A percentile compares a stretch with the other conserved stretches of the same genome.
Evolutionary conservation across 1,140 invertebrate genomes (phyloP).

Genomic region (Leptestheria dahalacensis): DNA sequence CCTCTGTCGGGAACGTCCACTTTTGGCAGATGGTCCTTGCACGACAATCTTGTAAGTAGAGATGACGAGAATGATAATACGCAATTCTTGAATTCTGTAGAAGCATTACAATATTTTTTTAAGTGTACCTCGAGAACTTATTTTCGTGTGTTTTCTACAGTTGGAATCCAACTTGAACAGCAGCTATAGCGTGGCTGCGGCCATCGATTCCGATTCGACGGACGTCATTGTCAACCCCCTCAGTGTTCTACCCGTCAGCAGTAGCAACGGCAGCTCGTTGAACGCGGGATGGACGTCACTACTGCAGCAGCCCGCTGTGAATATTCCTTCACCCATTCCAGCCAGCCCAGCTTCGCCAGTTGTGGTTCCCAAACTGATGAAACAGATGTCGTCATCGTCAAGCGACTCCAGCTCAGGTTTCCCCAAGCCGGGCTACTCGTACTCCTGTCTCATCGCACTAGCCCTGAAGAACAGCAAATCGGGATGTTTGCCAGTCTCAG

Average conservation of each 20-base stretch:
- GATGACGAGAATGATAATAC: too few relatives aligned
- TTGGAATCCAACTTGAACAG: not conserved
- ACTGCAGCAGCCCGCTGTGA: constrained; percentile 6
- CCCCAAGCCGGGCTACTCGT: constrained; percentile 93
- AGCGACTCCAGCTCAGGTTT: constrained; percentile 35
- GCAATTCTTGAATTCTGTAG: too few relatives aligned
- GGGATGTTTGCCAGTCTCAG: constrained; percentile 87
- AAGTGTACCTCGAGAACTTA: too few relatives aligned
- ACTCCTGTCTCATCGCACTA: constrained; percentile 93
- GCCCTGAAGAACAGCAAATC: constrained; percentile 88
- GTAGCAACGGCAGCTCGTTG: not conserved
- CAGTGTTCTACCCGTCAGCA: constrained; percentile 10
- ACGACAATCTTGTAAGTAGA: constrained; percentile 3
- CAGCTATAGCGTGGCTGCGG: constrained; percentile 4
- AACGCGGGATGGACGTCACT: constrained; percentile 1
- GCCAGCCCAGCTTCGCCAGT: constrained; percentile 11
- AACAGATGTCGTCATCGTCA: constrained; percentile 1
- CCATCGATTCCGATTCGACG: constrained; percentile 13
- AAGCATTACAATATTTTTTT: too few relatives aligned
- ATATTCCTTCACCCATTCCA: constrained; percentile 9
- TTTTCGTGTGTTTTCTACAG: too few relatives aligned
- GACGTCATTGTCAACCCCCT: constrained; percentile 13
- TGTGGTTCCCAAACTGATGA: not conserved
- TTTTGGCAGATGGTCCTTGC: not conserved
- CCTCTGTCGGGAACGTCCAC: constrained; percentile 1